Evolutionary conservation across 2,113 vertebrate genomes (phyloP).

Genomic region (Cyprinodon brontotheroides): DNA sequence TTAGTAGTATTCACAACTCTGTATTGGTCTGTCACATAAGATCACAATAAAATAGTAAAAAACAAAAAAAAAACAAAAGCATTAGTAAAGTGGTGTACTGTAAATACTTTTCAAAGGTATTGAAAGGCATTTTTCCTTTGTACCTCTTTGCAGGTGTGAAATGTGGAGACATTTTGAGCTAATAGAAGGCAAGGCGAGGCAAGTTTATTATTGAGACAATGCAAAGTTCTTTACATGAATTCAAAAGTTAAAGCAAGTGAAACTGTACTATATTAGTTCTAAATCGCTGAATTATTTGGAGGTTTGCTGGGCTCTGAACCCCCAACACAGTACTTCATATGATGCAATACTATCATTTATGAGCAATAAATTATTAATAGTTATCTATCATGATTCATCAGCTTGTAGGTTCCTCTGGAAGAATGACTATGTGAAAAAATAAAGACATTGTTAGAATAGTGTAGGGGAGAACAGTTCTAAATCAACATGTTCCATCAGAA

Average conservation of each 20-base stretch:
- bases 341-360: background rate
- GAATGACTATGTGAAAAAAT: background rate
- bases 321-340: background rate
- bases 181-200: too few relatives aligned
- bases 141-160: background rate
- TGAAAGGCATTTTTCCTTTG: background rate
- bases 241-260: too few relatives aligned
- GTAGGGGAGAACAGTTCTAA: slow-evolving; percentile 12
- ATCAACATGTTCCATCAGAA: slow-evolving; percentile 5
- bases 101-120: background rate
- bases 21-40: background rate
- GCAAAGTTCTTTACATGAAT: too few relatives aligned
- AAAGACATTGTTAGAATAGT: background rate
- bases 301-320: too few relatives aligned
- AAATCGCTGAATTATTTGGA: background rate
- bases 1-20: background rate
- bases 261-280: background rate
- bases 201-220: too few relatives aligned
- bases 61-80: too few relatives aligned
- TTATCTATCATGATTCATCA: background rate
- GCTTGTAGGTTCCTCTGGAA: background rate
- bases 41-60: background rate
- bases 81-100: background rate
- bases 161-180: background rate
- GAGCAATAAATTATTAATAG: background rate